phyloP scores from a whole-genome alignment of 2,113 vertebrate genomes.

The Chlorodrepanis virens region DNA sequence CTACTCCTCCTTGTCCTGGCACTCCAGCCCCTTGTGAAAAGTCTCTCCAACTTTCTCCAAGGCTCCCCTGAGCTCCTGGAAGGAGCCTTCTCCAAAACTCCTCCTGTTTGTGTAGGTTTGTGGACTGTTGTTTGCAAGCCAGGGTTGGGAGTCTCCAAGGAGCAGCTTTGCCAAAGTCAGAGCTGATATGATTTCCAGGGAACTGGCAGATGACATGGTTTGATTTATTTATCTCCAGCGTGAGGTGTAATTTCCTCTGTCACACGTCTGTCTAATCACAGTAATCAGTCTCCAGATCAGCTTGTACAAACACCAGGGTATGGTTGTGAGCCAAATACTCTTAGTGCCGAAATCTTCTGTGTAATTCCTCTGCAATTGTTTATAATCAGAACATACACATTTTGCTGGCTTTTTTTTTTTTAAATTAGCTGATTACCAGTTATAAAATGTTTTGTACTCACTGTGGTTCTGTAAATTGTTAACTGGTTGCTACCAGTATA shows the following conservation, averaged over 20 bases:
- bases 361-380: constrained; percentile 53
- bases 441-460: constrained; percentile 70
- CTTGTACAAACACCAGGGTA: constrained; percentile 37
- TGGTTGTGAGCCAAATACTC: constrained; percentile 33
- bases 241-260: constrained; percentile 41
- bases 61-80: background rate
- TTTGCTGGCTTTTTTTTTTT: constrained; percentile 63
- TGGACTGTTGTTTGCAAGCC: background rate
- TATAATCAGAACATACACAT: constrained; percentile 69
- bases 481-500: constrained; percentile 78
- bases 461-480: constrained; percentile 75
- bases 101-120: accelerated
- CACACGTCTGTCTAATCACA: constrained; percentile 33
- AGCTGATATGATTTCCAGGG: background rate
- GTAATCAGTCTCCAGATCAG: constrained; percentile 38
- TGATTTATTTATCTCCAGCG: background rate
- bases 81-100: background rate
- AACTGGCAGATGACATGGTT: background rate
- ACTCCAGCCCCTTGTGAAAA: background rate
- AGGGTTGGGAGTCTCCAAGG: background rate
- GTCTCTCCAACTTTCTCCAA: background rate
- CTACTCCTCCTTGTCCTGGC: background rate
- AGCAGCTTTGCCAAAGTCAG: background rate
- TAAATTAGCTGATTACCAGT: constrained; percentile 80
- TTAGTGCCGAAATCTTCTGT: constrained; percentile 33